Base-by-base conservation (phyloP, 2,113 vertebrate genomes). In the Tichodroma muraria region DNA sequence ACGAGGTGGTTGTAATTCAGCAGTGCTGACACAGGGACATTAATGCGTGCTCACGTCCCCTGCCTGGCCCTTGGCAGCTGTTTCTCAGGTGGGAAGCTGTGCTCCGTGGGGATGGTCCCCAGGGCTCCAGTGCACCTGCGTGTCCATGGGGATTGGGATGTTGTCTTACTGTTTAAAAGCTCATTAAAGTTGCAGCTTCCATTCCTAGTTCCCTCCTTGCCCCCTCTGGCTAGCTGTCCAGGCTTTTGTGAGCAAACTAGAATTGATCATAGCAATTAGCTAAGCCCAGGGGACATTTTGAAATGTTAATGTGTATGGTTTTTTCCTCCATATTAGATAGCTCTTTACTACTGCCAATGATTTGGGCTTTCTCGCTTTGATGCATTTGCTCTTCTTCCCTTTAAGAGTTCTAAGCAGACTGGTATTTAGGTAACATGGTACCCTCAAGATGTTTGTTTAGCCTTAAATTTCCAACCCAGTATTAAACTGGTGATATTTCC, bases 211-310 rank as follows among this genome's bases (percentile, higher is more conserved):
- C 56, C 76, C 88, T 70, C 59, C 60, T 86, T 72, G 19, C 40
- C 63, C 59, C 28, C 78, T 85, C 85, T 87, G 61, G 65, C 81
- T 72, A 59, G 52, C 89, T 95, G 86, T 89, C 93, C 85, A 42
- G 79, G 89, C 73, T 93, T 94, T 92, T 90, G 68, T 79, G 96
- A 95, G 91, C 90, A 95, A 91, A 69, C 83, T 77, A 91, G 88
- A 92, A 95, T 93, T 92, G 92, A 95, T 96, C 92, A 87, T 42
- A 52, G 78, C 79, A 95, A 96, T 96, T 95, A 97, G 83, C 73
- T 73, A 54, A 77, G 50, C 91, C 88, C 88, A 37, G 49, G 80
- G 85, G 94, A 95, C 68, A 9, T 85, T 73, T 80, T 80, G 82
- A 93, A 86, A 88, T 95, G 83, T 94, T 93, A 90, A 85, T 72